phyloP scores from a whole-genome alignment of 2,888 invertebrate species.

The Drosophila crucigera region DNA sequence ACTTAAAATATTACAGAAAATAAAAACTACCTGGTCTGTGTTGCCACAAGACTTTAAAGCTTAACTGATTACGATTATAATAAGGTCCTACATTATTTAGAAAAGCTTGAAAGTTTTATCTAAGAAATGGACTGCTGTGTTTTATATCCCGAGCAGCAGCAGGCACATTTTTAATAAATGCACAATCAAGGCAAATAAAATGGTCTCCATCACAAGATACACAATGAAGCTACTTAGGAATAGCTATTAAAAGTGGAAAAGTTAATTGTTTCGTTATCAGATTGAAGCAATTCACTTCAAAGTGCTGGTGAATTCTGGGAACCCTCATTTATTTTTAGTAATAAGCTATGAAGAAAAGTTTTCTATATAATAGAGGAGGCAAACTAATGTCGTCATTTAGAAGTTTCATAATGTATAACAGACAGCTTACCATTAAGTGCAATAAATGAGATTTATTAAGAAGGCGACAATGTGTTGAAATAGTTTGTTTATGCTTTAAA shows the following conservation, averaged over 20 bases:
- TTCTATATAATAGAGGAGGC: background rate
- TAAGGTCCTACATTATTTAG: background rate
- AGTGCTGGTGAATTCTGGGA: background rate
- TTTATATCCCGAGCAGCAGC: background rate
- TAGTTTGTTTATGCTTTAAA: background rate
- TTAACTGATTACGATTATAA: background rate
- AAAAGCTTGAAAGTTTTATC: background rate
- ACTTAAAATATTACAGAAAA: background rate
- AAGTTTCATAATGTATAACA: background rate
- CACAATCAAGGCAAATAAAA: background rate
- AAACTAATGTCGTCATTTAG: background rate
- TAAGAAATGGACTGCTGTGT: background rate
- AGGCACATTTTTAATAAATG: background rate
- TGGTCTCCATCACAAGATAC: background rate
- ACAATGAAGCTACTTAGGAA: background rate
- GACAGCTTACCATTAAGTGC: background rate
- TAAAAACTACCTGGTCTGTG: background rate
- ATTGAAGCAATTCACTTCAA: background rate
- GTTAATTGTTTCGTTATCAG: slow-evolving; percentile 6
- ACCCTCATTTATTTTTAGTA: background rate
- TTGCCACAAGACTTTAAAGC: background rate
- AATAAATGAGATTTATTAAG: no score
- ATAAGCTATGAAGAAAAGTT: background rate
- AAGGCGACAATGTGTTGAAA: background rate
- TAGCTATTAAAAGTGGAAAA: background rate